These are phyloP conservation scores for Leptosomus discolor DNA, from an alignment of 2,113 vertebrate genomes.

Conservation along the genomic window DNA sequence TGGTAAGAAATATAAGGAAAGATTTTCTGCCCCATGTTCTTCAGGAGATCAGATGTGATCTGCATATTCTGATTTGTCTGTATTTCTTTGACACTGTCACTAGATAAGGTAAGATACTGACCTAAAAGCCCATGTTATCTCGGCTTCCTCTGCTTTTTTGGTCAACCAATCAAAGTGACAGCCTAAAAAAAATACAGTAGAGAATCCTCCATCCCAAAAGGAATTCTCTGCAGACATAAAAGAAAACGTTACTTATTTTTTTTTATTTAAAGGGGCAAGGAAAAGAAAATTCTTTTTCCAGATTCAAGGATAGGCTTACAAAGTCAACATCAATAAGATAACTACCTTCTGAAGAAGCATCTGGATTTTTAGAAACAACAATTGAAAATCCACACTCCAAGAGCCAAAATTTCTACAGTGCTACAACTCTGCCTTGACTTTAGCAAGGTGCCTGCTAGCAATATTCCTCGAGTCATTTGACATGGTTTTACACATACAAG, in stretches of 20 bases:
- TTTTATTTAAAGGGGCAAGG: background rate
- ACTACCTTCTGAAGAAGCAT: background rate
- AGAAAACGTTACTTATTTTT: background rate
- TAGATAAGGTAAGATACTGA: background rate
- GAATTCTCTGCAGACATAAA: background rate
- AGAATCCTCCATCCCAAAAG: background rate
- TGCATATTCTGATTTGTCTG: background rate
- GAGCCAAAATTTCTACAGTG: background rate
- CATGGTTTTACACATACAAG: background rate
- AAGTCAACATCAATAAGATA: background rate
- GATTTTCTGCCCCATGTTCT: background rate
- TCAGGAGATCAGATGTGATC: background rate
- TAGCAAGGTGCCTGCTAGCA: background rate
- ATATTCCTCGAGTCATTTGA: background rate
- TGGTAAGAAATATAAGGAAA: background rate
- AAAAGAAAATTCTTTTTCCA: background rate
- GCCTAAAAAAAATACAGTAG: background rate
- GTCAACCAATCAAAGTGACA: background rate
- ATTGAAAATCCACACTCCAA: background rate
- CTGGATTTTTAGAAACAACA: background rate
- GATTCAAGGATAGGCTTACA: rapidly evolving
- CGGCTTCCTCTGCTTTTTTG: background rate
- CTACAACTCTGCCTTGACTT: background rate
- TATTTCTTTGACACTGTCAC: background rate
- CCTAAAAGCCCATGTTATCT: background rate